phyloP scores from a whole-genome alignment of 2,113 vertebrate genomes.

The Spilogale gracilis region DNA sequence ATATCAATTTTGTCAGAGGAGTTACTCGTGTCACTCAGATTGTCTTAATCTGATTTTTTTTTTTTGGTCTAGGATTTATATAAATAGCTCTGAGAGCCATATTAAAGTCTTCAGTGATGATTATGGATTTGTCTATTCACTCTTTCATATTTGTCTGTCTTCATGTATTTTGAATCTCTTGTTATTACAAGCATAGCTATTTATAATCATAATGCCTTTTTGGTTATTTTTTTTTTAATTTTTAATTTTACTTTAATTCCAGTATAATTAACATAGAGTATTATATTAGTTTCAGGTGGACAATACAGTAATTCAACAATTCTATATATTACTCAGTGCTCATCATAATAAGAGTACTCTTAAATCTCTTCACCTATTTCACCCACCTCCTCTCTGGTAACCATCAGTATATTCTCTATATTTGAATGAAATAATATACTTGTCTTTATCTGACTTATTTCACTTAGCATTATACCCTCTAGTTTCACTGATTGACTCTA shows the following conservation, averaged over 20 bases:
- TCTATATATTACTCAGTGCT: too few species aligned
- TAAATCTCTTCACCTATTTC: too few species aligned
- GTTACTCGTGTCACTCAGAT: neutral
- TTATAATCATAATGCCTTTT: neutral
- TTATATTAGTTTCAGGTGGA: too few species aligned
- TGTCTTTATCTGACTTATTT: neutral
- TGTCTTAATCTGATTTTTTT: neutral
- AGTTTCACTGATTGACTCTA: neutral
- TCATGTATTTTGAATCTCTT: neutral
- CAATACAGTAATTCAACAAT: too few species aligned
- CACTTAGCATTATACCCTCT: neutral
- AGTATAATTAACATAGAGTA: too few species aligned
- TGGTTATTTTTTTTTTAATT: neutral
- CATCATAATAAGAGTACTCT: too few species aligned
- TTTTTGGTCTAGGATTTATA: neutral
- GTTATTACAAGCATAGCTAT: neutral
- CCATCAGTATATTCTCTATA: neutral
- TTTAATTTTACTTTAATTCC: neutral
- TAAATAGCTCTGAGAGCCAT: neutral
- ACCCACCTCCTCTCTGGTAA: too few species aligned
- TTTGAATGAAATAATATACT: neutral
- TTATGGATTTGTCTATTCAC: neutral
- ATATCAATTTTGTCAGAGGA: neutral
- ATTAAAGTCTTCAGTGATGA: neutral
- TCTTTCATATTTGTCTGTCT: neutral